Conservation (phyloP, 2,113 vertebrate genomes). For the Lucifuga dentata region DNA sequence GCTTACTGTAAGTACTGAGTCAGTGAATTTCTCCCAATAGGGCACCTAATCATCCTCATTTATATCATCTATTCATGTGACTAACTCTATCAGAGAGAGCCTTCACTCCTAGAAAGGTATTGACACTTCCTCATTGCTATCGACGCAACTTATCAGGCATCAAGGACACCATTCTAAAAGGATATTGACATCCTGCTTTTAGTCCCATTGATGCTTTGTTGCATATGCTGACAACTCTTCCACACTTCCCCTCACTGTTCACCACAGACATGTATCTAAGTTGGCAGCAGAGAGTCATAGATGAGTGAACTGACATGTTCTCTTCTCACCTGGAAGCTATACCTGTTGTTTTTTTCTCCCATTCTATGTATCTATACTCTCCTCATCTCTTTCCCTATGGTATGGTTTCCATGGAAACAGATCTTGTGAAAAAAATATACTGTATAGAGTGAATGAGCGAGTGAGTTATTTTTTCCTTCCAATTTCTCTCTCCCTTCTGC, state of each 20-base stretch:
- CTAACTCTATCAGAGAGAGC: conserved; percentile 50
- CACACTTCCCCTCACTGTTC: conserved; percentile 22
- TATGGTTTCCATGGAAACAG: conserved; percentile 82
- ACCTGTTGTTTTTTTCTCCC: conserved; percentile 32
- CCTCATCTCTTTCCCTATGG: conserved; percentile 53
- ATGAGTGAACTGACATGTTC: conserved; percentile 50
- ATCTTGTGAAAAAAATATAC: conserved; percentile 40
- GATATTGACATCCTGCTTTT: conserved; percentile 82
- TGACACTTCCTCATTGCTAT: conserved; percentile 84
- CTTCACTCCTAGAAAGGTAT: conserved; percentile 80
- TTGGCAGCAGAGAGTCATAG: conserved; percentile 27
- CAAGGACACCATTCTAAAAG: conserved; percentile 79
- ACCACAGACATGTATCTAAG: conserved; percentile 12
- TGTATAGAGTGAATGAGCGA: conserved; percentile 67
- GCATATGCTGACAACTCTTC: conserved; percentile 59
- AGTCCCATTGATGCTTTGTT: conserved; percentile 75
- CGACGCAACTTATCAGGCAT: conserved; percentile 85
- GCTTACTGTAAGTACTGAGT: conserved; percentile 5
- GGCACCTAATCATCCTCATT: conserved; percentile 45
- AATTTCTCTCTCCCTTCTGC: conserved; percentile 54
- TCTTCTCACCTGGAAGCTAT: conserved; percentile 48
- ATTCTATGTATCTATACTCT: conserved; percentile 46
- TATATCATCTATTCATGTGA: conserved; percentile 52
- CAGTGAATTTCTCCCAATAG: conserved; percentile 25
- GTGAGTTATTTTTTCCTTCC: conserved; percentile 65